Percentiles rank a stretch among this genome's conserved stretches.
These are phyloP conservation scores for Poeciliopsis infans DNA, from an alignment of 2,797 vertebrate genomes.

Conservation along the genomic window DNA sequence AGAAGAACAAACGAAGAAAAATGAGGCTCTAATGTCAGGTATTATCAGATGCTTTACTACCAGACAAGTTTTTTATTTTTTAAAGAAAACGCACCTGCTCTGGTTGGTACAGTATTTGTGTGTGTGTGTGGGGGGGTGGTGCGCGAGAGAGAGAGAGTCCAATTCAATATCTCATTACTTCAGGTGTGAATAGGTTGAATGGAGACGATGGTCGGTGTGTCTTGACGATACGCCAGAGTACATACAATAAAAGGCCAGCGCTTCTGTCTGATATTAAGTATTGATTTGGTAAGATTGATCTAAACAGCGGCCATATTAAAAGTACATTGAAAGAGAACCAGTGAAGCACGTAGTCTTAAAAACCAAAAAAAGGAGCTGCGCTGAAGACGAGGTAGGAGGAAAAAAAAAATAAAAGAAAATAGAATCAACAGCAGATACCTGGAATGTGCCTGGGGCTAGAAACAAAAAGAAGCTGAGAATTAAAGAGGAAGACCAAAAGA, in stretches of 20 bases:
- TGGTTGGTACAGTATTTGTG: conserved; percentile 40
- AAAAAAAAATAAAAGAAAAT: conserved; percentile 7
- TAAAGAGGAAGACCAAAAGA: conserved; percentile 54
- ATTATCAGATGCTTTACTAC: conserved; percentile 48
- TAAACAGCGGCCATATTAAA: conserved; percentile 66
- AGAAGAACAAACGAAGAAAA: conserved; percentile 65
- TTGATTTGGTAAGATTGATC: conserved; percentile 81
- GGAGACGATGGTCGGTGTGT: conserved; percentile 66
- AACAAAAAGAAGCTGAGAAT: conserved; percentile 22
- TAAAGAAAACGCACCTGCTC: conserved; percentile 24
- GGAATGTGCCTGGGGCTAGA: conserved; percentile 29
- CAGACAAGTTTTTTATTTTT: conserved; percentile 15
- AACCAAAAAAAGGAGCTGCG: conserved; percentile 11
- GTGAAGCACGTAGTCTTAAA: conserved; percentile 42
- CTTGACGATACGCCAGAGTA: conserved; percentile 71
- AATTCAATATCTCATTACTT: conserved; percentile 82
- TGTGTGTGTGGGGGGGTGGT: no score
- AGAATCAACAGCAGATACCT: conserved; percentile 39
- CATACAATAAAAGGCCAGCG: conserved; percentile 70
- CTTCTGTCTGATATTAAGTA: conserved; percentile 85
- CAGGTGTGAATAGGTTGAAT: conserved; percentile 75
- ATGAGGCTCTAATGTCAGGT: conserved; percentile 54
- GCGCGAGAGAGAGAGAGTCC: conserved; percentile 49
- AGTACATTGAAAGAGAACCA: conserved; percentile 58
- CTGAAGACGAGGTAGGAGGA: conserved; percentile 12